Evolutionary conservation across 2,888 invertebrate genomes (phyloP).

Genomic region (Apomyelois bistriatella): DNA sequence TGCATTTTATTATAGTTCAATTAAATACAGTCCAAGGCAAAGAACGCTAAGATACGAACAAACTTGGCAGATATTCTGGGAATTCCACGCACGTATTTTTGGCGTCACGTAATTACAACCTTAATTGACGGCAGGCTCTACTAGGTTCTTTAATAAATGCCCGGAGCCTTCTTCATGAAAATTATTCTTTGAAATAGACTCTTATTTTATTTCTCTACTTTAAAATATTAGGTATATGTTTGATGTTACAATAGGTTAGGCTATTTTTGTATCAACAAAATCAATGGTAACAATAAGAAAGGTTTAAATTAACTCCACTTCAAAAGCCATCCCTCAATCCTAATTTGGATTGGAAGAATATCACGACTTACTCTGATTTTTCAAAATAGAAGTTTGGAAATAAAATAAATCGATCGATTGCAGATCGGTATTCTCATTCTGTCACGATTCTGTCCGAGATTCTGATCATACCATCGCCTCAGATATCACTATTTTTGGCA

Average conservation of each 20-base stretch:
- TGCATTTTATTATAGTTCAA: background rate
- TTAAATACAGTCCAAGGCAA: no score
- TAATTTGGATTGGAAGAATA: no score
- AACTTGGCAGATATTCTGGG: background rate
- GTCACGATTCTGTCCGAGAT: conserved; percentile 2
- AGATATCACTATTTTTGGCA: background rate
- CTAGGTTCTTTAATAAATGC: conserved; percentile 4
- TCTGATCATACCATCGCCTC: background rate
- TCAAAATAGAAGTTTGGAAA: no score
- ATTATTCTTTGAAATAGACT: conserved; percentile 1
- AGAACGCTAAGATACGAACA: background rate
- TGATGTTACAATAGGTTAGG: no score
- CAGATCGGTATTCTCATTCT: background rate
- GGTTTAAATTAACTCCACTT: no score
- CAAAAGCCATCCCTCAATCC: no score
- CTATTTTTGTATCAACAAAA: no score
- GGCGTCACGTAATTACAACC: conserved; percentile 11
- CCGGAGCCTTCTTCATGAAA: background rate
- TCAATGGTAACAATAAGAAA: no score
- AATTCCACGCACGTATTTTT: conserved; percentile 12
- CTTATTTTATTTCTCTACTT: background rate
- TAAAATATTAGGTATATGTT: no score
- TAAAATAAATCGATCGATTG: background rate
- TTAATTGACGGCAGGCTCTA: conserved; percentile 6
- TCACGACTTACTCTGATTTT: no score